Conservation (phyloP, 2,888 invertebrate species). For the Callimorpha dominula region DNA sequence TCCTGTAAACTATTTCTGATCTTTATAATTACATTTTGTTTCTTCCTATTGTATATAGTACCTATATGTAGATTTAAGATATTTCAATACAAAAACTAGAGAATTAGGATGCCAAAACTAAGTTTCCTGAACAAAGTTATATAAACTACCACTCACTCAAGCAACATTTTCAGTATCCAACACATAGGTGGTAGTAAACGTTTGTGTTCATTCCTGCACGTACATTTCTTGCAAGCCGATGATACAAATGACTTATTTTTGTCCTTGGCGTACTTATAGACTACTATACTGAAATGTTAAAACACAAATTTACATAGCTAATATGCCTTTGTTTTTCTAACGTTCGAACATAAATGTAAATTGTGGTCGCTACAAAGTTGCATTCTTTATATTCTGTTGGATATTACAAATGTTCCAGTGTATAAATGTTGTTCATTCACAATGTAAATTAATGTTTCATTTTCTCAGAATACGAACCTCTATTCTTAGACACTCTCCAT, state of each 20-base stretch:
- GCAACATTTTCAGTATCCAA: constrained; percentile 2
- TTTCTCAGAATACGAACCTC: constrained; percentile 8
- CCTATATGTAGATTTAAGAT: no score
- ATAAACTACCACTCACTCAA: not conserved
- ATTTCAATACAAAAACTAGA: no score
- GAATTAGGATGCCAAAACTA: no score
- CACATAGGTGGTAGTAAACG: not conserved
- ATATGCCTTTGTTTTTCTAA: constrained; percentile 24
- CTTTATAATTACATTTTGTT: no score
- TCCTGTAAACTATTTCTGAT: no score
- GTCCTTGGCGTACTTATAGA: constrained; percentile 31
- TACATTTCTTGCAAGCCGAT: not conserved
- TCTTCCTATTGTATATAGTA: no score
- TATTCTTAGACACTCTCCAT: constrained; percentile 13
- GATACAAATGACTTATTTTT: constrained; percentile 3
- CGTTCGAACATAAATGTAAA: constrained; percentile 20
- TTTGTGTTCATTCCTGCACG: not conserved
- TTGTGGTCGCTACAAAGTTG: not conserved
- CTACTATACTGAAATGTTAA: constrained; percentile 14
- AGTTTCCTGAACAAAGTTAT: no score
- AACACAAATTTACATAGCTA: constrained; percentile 36
- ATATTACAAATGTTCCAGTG: constrained; percentile 5
- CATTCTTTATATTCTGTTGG: constrained; percentile 8
- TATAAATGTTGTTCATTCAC: constrained; percentile 17
- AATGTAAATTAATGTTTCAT: constrained; percentile 11